Percentiles rank a stretch among this genome's conserved stretches.
Evolutionary conservation across 2,888 invertebrate genomes (phyloP).

Genomic region (Drosophila anomelani): DNA sequence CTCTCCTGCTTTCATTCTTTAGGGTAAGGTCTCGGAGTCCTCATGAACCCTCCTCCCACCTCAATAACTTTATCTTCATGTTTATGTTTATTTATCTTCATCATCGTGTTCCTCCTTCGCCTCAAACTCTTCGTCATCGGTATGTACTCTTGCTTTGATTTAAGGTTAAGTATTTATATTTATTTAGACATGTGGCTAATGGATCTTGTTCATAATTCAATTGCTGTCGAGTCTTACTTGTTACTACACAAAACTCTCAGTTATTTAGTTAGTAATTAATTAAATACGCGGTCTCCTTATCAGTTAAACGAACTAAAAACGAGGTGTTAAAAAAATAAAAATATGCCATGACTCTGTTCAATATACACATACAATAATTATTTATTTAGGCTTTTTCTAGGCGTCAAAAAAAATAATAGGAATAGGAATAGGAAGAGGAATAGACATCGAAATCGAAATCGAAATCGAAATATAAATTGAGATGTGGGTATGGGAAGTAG

Average conservation of each 20-base stretch:
- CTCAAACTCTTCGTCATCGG: background rate
- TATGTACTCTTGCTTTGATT: constrained; percentile 9
- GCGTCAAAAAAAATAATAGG: constrained; percentile 8
- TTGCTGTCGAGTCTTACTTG: constrained; percentile 2
- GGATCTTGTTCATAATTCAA: constrained; percentile 18
- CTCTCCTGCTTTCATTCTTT: constrained; percentile 1
- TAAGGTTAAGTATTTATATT: background rate
- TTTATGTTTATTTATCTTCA: background rate
- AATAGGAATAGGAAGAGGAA: background rate
- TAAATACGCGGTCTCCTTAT: constrained; percentile 20
- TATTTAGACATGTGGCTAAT: constrained; percentile 17
- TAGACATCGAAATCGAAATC: no score
- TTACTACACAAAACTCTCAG: constrained; percentile 29
- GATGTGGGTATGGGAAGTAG: background rate
- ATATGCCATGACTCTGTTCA: constrained; percentile 43
- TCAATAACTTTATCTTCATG: constrained; percentile 4
- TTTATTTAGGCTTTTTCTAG: constrained; percentile 10
- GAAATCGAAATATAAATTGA: no score
- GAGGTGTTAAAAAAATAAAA: constrained; percentile 29
- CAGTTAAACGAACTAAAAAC: constrained; percentile 41
- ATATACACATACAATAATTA: constrained; percentile 36
- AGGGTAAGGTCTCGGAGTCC: background rate
- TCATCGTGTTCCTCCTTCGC: background rate
- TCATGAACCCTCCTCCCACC: background rate
- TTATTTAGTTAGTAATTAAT: constrained; percentile 11